phyloP scores from a whole-genome alignment of 92 coral and sea anemone species.

The Zoanthus sansibaricus region DNA sequence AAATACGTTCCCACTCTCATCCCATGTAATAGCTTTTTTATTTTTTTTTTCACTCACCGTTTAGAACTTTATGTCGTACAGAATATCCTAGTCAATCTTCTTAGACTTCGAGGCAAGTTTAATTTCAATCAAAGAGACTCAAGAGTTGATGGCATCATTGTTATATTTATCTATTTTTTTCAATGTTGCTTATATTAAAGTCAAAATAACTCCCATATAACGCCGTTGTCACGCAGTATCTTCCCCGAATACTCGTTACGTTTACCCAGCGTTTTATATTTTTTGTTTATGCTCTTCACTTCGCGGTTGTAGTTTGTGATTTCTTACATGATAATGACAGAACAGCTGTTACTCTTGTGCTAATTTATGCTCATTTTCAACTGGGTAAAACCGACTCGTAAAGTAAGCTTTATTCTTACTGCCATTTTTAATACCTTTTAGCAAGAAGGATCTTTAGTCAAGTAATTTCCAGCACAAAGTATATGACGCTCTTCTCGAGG shows the following conservation, averaged over 20 bases:
- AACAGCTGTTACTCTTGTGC: conserved; percentile 3
- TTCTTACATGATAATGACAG: background rate
- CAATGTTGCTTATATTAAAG: too few relatives aligned
- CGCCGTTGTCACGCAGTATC: conserved; percentile 8
- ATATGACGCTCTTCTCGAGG: background rate
- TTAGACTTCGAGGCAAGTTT: too few relatives aligned
- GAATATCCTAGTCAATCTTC: too few relatives aligned
- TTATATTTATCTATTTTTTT: too few relatives aligned
- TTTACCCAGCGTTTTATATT: background rate
- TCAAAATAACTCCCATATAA: background rate
- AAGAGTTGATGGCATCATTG: too few relatives aligned
- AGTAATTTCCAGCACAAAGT: background rate
- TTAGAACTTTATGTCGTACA: too few relatives aligned
- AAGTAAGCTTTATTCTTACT: background rate
- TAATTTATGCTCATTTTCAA: conserved; percentile 37
- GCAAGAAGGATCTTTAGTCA: background rate
- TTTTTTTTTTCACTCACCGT: too few relatives aligned
- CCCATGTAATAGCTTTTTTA: too few relatives aligned
- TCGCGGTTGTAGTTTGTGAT: conserved; percentile 12
- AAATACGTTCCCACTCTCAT: too few relatives aligned
- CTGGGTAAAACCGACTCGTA: background rate
- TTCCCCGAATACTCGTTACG: background rate
- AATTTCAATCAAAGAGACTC: too few relatives aligned
- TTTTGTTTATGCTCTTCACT: background rate
- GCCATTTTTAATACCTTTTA: background rate